A percentile compares a stretch with the other conserved stretches of the same genome.
Conservation (phyloP, 2,888 invertebrate species). For the Dynastes tityus region DNA sequence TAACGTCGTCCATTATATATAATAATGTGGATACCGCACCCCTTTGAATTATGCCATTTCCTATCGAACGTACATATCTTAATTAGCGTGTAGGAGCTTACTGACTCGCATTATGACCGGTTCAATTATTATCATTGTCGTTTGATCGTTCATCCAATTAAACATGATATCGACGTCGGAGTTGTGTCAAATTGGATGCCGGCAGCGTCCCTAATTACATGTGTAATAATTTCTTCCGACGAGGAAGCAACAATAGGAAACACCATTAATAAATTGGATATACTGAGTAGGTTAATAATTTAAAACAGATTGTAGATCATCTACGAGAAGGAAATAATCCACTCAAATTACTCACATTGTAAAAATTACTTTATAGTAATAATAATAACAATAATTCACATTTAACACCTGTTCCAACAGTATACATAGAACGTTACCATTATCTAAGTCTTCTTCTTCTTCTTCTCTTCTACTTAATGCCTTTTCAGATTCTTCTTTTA, state of each 20-base stretch:
- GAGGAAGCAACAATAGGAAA: background rate
- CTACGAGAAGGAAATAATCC: too few relatives aligned
- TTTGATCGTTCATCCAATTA: constrained; percentile 64
- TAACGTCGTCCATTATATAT: too few relatives aligned
- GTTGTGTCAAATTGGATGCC: constrained; percentile 55
- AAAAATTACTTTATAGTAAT: too few relatives aligned
- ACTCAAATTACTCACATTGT: too few relatives aligned
- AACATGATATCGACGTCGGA: constrained; percentile 63
- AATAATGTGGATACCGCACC: background rate
- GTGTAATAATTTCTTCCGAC: constrained; percentile 7
- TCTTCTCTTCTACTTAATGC: too few relatives aligned
- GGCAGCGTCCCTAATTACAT: background rate
- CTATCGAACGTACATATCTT: constrained; percentile 67
- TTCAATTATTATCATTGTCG: constrained; percentile 65
- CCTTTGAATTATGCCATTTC: constrained; percentile 24
- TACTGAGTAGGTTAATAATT: too few relatives aligned
- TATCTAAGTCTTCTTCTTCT: too few relatives aligned
- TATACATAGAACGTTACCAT: too few relatives aligned
- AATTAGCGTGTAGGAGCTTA: constrained; percentile 59
- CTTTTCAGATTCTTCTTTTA: too few relatives aligned
- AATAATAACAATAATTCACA: too few relatives aligned
- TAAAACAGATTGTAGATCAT: too few relatives aligned
- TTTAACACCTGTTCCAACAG: too few relatives aligned
- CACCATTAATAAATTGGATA: background rate
- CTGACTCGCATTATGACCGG: constrained; percentile 64